Percentiles rank a stretch among this genome's conserved stretches.
These are phyloP conservation scores for Crotalus horridus DNA, from an alignment of 2,113 vertebrate species.

Conservation along the genomic window DNA sequence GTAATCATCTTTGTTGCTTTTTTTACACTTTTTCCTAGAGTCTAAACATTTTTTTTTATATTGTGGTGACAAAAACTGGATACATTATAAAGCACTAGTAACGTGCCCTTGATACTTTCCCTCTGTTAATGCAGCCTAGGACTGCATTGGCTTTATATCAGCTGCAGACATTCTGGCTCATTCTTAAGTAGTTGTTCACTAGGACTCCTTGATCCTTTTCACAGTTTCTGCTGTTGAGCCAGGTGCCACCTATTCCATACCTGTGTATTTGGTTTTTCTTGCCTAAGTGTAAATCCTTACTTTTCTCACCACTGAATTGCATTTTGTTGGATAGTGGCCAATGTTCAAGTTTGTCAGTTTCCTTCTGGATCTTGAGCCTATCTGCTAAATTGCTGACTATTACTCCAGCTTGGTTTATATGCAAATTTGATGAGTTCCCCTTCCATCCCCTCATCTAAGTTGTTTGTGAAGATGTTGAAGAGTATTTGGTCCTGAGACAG, in stretches of 20 bases:
- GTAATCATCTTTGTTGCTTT: background rate
- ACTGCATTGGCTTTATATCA: background rate
- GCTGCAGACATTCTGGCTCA: background rate
- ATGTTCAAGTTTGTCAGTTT: too few species aligned
- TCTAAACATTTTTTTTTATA: background rate
- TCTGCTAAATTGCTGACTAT: too few species aligned
- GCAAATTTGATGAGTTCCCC: background rate
- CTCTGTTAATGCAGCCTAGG: background rate
- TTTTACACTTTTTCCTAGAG: background rate
- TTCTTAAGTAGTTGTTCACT: background rate
- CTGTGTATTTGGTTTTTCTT: background rate
- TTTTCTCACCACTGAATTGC: too few species aligned
- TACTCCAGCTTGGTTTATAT: too few species aligned
- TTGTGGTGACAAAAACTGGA: background rate
- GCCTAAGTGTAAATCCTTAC: too few species aligned
- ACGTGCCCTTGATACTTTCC: background rate
- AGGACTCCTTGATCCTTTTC: background rate
- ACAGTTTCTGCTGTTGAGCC: background rate
- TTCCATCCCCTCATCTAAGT: background rate
- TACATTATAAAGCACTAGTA: background rate
- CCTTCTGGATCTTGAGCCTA: too few species aligned
- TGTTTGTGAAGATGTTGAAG: background rate
- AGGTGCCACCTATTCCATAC: background rate
- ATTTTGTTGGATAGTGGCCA: too few species aligned
- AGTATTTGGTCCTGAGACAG: background rate